Evolutionary conservation across 2,888 invertebrate species (phyloP).

Genomic region (Zaprionus bogoriensis): DNA sequence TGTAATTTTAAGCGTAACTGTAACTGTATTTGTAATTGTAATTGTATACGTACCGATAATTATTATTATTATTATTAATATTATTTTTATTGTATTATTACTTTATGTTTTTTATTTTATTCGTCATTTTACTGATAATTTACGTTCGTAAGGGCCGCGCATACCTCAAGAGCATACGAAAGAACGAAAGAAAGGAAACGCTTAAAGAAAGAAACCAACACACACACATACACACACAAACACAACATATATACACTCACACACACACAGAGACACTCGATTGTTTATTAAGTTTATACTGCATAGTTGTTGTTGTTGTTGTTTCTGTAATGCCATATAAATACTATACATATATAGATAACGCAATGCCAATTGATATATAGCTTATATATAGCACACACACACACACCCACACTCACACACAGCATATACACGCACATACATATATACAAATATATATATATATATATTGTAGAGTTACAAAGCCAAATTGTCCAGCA

Average conservation of each 20-base stretch:
- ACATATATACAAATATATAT: constrained; percentile 18
- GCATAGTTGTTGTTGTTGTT: constrained; percentile 32
- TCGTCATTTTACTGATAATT: constrained; percentile 12
- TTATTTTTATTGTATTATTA: constrained; percentile 19
- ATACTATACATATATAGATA: constrained; percentile 53
- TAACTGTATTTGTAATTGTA: constrained; percentile 36
- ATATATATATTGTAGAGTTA: constrained; percentile 10
- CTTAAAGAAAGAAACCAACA: constrained; percentile 9
- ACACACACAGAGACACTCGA: background rate
- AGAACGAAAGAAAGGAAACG: constrained; percentile 1
- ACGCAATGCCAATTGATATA: constrained; percentile 63
- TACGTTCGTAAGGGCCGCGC: constrained; percentile 35
- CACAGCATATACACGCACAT: no score
- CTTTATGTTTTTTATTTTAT: constrained; percentile 29
- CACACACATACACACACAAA: background rate
- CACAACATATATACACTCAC: constrained; percentile 5
- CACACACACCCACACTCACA: no score
- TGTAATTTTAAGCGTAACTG: constrained; percentile 21
- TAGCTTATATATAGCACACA: constrained; percentile 15
- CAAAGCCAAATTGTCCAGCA: constrained; percentile 64
- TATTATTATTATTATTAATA: constrained; percentile 29
- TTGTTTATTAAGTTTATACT: constrained; percentile 21
- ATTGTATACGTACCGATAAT: constrained; percentile 11
- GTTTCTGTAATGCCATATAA: constrained; percentile 22
- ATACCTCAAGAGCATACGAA: constrained; percentile 47